A percentile compares a stretch with the other conserved stretches of the same genome.
These are phyloP conservation scores for Laodelphax striatellus DNA, from an alignment of 1,140 invertebrate species.

Conservation along the genomic window DNA sequence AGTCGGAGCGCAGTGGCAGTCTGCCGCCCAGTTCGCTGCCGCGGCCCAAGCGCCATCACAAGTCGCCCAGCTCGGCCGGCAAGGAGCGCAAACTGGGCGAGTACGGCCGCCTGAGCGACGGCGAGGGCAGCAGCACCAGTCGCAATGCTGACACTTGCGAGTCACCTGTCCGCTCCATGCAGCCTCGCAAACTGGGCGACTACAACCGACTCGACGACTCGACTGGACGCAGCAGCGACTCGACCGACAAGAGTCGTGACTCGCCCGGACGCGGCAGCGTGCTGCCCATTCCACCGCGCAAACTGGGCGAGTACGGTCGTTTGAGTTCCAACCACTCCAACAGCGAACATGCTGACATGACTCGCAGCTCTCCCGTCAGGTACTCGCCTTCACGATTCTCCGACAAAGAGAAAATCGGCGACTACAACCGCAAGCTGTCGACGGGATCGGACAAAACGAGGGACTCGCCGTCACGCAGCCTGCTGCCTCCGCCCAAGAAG, in stretches of 20 bases:
- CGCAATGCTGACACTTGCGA: too few species aligned
- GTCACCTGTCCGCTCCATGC: slow-evolving; percentile 13
- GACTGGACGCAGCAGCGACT: slow-evolving; percentile 5
- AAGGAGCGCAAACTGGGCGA: slow-evolving; percentile 19
- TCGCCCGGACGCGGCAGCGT: slow-evolving; percentile 12
- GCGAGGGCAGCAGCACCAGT: too few species aligned
- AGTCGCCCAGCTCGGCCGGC: slow-evolving; percentile 39
- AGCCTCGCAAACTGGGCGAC: slow-evolving; percentile 22
- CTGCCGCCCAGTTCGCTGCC: slow-evolving; percentile 53
- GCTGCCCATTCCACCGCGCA: slow-evolving; percentile 17
- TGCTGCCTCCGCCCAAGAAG: slow-evolving; percentile 24
- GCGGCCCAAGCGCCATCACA: slow-evolving; percentile 49
- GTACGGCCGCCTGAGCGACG: slow-evolving; percentile 23
- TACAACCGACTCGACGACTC: slow-evolving; percentile 25
- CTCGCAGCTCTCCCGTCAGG: slow-evolving; percentile 7
- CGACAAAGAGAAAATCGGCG: slow-evolving; percentile 8
- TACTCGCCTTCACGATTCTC: slow-evolving; percentile 10
- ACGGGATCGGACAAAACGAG: slow-evolving; percentile 16
- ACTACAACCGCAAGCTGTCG: slow-evolving; percentile 13
- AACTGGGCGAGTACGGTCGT: slow-evolving; percentile 21
- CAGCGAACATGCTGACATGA: too few species aligned
- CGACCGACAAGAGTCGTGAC: slow-evolving; percentile 8
- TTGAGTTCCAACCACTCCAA: slow-evolving; percentile 11
- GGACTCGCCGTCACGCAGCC: slow-evolving; percentile 18
- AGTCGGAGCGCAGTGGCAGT: slow-evolving; percentile 38